Percentiles rank a stretch among this genome's conserved stretches.
These are phyloP conservation scores for Ditylenchus weischeri DNA, from an alignment of 2,888 invertebrate species.

Conservation along the genomic window DNA sequence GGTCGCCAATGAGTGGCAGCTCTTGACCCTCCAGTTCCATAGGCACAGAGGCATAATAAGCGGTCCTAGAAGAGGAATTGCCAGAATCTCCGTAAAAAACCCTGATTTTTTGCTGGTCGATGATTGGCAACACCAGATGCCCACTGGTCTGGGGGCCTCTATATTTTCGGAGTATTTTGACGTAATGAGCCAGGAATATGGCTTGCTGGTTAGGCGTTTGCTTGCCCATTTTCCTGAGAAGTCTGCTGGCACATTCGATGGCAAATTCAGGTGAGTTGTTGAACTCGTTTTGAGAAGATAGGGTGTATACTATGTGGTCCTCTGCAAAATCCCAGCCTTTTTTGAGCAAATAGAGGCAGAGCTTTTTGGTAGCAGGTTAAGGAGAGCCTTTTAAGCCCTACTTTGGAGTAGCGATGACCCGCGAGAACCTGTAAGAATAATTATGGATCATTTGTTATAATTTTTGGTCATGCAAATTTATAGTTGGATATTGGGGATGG, in stretches of 20 bases:
- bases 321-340: constrained; percentile 47
- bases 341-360: constrained; percentile 35
- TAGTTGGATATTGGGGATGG: no score
- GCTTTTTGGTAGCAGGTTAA: constrained; percentile 33
- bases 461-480: no score
- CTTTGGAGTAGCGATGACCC: constrained; percentile 71
- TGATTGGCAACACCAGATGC: constrained; percentile 80
- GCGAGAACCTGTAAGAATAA: constrained; percentile 70
- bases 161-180: constrained; percentile 20
- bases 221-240: neutral
- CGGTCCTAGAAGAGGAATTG: neutral
- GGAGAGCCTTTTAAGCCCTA: constrained; percentile 35
- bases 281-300: constrained; percentile 18
- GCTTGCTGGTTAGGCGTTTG: constrained; percentile 29
- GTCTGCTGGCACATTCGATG: constrained; percentile 19
- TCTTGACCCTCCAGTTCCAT: neutral
- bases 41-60: constrained; percentile 1
- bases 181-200: constrained; percentile 27
- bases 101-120: constrained; percentile 63
- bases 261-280: neutral
- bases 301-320: constrained; percentile 32
- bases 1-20: neutral
- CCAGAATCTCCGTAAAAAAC: constrained; percentile 13
- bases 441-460: no score
- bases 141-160: neutral